Evolutionary conservation across 2,113 vertebrate genomes (phyloP), one percentile per base, ranked within the genome.

Genomic region (Thalassoma bifasciatum): DNA sequence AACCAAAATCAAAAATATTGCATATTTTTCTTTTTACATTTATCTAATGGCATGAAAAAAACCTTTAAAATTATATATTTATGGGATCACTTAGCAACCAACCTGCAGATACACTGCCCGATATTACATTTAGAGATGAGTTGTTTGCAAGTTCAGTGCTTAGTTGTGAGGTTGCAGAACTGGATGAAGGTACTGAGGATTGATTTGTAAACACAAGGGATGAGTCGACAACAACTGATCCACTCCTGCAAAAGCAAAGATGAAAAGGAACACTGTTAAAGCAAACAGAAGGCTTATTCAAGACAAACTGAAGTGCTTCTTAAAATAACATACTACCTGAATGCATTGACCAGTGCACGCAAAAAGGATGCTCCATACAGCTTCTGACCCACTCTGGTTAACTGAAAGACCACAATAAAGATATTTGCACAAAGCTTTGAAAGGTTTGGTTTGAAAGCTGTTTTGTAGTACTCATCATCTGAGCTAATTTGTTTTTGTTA

Each of bases 281-380:
- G 2, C 8, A 68, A 19, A 1, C 26, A 0, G 19, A 7, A 0
- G 0, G 0, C 16, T 60, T 36, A 60, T 56, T 16, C 10, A 1
- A 4, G 10, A 8, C 1, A 34, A 53, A 44, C 38, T 37, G 1
- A n/a, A 60, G 2, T 19, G 10, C 52, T 5, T 30, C 6, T 30
- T n/a, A 0, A 36, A 61, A 77, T 34, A 4, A 30, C 52, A 79
- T 85, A n/a, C n/a, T 87, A 91, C 90, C 0, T 66, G 67, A 91
- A 91, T 1, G 4, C 1, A 2, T 87, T 71, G 2, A 91, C 2
- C 0, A 61, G 14, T 37, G 74, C 54, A 6, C 86, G 80, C 0
- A 0, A 0, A 44, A 49, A 91, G 1, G 0, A 10, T 63, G 58
- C 11, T 47, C 52, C 34, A 77, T n/a, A 88, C 9, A 76, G 3